phyloP scores from a whole-genome alignment of 2,113 vertebrate species.

The Pterocles gutturalis region DNA sequence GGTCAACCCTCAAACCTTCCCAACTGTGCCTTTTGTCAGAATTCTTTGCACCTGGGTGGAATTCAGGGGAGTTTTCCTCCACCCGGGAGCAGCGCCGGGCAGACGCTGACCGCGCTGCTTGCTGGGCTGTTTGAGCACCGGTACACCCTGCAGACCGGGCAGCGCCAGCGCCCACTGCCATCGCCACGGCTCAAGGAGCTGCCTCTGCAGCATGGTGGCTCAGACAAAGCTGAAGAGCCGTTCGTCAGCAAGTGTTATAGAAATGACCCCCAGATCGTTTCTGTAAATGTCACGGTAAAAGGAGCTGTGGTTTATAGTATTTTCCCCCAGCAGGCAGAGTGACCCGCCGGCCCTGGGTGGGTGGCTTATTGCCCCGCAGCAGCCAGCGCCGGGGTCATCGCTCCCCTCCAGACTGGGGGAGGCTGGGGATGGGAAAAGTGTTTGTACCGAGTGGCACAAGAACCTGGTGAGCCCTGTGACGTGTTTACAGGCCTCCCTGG shows the following conservation, averaged over 20 bases:
- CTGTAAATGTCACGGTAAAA: fast-evolving
- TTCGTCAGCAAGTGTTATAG: fast-evolving
- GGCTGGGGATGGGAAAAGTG: fast-evolving
- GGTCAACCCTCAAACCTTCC: background rate
- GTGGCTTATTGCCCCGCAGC: fast-evolving
- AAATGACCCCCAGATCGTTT: background rate
- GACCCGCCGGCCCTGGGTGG: fast-evolving
- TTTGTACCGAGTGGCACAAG: background rate
- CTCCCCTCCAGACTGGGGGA: background rate
- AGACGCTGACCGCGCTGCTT: background rate
- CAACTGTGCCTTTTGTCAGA: background rate
- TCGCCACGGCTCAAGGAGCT: background rate
- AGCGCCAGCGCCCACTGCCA: background rate
- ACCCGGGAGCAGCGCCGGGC: background rate
- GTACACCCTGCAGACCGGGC: fast-evolving
- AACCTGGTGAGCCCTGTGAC: background rate
- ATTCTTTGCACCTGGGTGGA: background rate
- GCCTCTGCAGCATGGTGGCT: background rate
- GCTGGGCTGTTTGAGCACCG: fast-evolving
- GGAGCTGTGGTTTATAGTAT: fast-evolving
- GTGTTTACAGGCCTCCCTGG: fast-evolving
- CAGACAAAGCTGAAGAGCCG: background rate
- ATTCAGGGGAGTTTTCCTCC: background rate
- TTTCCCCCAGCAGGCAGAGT: fast-evolving
- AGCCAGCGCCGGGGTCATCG: fast-evolving